Evolutionary conservation across 2,797 vertebrate genomes (phyloP).

Genomic region (Sphaeramia orbicularis): DNA sequence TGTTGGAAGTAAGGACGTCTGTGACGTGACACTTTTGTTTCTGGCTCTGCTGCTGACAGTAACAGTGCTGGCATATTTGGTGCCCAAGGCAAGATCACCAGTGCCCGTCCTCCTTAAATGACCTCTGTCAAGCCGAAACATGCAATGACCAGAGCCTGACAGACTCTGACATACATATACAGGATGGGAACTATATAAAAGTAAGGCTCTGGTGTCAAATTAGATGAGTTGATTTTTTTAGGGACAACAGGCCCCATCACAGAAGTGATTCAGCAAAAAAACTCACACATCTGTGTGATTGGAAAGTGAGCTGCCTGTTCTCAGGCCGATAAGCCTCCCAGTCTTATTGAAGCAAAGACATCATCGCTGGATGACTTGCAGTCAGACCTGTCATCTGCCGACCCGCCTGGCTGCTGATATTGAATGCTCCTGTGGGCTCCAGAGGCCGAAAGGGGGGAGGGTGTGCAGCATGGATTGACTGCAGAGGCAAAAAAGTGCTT

Average conservation of each 20-base stretch:
- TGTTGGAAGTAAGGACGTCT: constrained; percentile 11
- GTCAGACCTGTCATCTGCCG: constrained; percentile 48
- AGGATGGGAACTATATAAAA: not conserved
- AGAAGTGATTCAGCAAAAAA: constrained; percentile 35
- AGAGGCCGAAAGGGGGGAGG: constrained; percentile 11
- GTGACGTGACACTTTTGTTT: constrained; percentile 20
- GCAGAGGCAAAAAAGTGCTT: constrained; percentile 12
- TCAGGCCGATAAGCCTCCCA: constrained; percentile 28
- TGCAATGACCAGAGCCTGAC: not conserved
- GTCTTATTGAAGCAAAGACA: constrained; percentile 38
- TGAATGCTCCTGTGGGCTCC: constrained; percentile 27
- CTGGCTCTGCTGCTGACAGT: constrained; percentile 22
- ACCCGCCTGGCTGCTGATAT: constrained; percentile 39
- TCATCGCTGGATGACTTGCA: constrained; percentile 39
- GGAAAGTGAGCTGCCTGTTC: not conserved
- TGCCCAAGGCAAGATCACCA: constrained; percentile 31
- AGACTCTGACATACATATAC: not conserved
- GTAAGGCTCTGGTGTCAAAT: not conserved
- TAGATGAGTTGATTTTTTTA: not conserved
- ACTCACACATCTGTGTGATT: constrained; percentile 12
- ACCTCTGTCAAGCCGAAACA: constrained; percentile 23
- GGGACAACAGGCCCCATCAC: not conserved
- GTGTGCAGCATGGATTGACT: not conserved
- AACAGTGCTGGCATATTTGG: constrained; percentile 16
- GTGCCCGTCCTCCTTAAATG: constrained; percentile 17